Conservation (phyloP, 2,113 vertebrate genomes). For the Saguinus midas region DNA sequence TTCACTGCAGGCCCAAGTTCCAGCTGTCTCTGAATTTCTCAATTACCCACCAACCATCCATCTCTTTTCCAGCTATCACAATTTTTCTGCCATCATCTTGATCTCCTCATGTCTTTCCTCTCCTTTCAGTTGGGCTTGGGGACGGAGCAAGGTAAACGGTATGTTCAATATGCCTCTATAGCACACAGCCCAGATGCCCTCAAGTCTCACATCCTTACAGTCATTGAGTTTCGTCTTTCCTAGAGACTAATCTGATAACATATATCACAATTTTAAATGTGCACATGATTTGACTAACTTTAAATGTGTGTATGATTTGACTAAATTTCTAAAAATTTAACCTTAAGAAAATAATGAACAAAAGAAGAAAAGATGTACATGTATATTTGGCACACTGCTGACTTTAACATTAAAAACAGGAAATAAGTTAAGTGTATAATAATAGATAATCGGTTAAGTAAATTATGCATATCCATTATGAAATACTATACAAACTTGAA, state of each 20-base stretch:
- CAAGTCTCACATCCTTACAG: background rate
- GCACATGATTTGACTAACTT: background rate
- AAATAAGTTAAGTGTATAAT: background rate
- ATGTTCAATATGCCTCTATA: background rate
- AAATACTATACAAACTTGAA: background rate
- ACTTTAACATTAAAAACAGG: background rate
- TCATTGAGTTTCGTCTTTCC: background rate
- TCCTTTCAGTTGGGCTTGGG: background rate
- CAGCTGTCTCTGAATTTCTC: background rate
- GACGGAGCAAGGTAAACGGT: background rate
- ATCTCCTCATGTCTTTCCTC: background rate
- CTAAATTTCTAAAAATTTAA: slow-evolving; percentile 1
- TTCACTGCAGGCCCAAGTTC: background rate
- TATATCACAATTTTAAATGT: background rate
- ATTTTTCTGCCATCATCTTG: background rate
- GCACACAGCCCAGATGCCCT: background rate
- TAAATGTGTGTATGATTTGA: background rate
- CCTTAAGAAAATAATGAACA: slow-evolving; percentile 7
- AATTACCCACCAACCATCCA: background rate
- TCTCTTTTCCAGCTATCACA: background rate
- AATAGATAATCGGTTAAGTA: background rate
- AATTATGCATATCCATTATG: background rate
- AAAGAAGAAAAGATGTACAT: background rate
- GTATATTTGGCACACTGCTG: background rate
- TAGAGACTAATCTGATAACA: background rate